Conservation (phyloP, 1,140 invertebrate species). For the Drosophila carrolli region DNA sequence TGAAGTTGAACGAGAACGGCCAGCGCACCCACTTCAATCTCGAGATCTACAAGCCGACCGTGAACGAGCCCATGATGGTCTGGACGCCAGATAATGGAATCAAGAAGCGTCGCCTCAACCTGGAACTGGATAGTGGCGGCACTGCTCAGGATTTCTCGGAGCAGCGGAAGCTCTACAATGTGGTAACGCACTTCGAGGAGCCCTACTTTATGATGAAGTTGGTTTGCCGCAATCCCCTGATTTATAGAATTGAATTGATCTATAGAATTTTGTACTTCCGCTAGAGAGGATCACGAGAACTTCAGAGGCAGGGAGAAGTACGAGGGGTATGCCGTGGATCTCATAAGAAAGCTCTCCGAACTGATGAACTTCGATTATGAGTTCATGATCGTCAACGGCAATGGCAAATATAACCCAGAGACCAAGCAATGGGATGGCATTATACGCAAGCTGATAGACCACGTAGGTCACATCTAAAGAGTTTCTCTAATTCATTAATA, state of each 20-base stretch:
- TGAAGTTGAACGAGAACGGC: slow-evolving; percentile 90
- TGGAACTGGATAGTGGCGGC: slow-evolving; percentile 39
- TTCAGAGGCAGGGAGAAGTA: slow-evolving; percentile 86
- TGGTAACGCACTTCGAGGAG: slow-evolving; percentile 74
- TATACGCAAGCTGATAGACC: slow-evolving; percentile 91
- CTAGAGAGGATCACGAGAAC: slow-evolving; percentile 69
- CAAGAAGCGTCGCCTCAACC: slow-evolving; percentile 30
- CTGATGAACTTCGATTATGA: slow-evolving; percentile 90
- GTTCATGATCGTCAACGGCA: slow-evolving; percentile 89
- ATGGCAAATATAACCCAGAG: slow-evolving; percentile 88
- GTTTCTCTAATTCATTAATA: rapidly evolving
- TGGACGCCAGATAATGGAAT: slow-evolving; percentile 72
- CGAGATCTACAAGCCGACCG: slow-evolving; percentile 88
- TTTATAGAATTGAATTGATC: too few species aligned
- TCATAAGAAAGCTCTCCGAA: slow-evolving; percentile 89
- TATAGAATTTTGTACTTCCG: not conserved
- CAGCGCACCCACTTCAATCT: slow-evolving; percentile 90
- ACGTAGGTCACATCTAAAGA: slow-evolving; percentile 86
- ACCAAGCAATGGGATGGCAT: slow-evolving; percentile 93
- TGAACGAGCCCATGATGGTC: slow-evolving; percentile 73
- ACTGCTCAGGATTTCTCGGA: slow-evolving; percentile 68
- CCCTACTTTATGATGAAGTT: slow-evolving; percentile 83
- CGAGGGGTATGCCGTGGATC: slow-evolving; percentile 91
- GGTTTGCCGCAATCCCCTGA: not conserved
- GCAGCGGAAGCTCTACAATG: slow-evolving; percentile 61